These are phyloP conservation scores for Miichthys miiuy DNA, from an alignment of 2,797 vertebrate species.

Conservation along the genomic window DNA sequence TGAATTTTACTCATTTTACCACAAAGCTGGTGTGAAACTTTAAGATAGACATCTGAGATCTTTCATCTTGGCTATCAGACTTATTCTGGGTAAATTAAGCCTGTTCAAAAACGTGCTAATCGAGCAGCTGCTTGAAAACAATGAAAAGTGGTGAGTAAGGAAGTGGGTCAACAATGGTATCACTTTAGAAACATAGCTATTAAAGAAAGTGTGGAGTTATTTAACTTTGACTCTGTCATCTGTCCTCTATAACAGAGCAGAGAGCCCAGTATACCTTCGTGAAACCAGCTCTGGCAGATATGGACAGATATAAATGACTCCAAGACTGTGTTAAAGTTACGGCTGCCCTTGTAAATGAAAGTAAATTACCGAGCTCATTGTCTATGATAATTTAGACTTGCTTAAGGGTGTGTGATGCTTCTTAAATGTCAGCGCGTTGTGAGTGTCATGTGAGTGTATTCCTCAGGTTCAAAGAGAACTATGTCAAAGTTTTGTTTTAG, in stretches of 20 bases:
- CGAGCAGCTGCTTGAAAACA: neutral
- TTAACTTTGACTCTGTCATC: too few species aligned
- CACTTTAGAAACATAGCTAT: neutral
- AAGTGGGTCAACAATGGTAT: neutral
- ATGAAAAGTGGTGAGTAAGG: neutral
- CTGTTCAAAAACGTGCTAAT: neutral
- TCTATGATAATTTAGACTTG: neutral
- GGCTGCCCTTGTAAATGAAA: too few species aligned
- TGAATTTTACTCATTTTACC: too few species aligned
- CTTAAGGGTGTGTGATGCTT: neutral
- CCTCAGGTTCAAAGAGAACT: neutral
- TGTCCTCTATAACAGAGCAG: too few species aligned
- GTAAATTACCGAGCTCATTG: neutral
- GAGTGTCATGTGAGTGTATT: neutral
- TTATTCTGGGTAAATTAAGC: neutral
- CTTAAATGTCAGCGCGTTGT: neutral
- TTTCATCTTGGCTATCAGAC: too few species aligned
- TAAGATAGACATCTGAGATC: too few species aligned
- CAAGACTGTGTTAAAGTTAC: too few species aligned
- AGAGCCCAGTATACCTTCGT: too few species aligned
- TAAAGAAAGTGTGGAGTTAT: too few species aligned
- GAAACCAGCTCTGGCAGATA: too few species aligned
- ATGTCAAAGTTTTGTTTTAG: constrained; percentile 42
- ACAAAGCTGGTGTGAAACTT: too few species aligned
- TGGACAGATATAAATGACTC: neutral